Conservation (phyloP, 2,113 vertebrate genomes). For the Rostratula benghalensis region DNA sequence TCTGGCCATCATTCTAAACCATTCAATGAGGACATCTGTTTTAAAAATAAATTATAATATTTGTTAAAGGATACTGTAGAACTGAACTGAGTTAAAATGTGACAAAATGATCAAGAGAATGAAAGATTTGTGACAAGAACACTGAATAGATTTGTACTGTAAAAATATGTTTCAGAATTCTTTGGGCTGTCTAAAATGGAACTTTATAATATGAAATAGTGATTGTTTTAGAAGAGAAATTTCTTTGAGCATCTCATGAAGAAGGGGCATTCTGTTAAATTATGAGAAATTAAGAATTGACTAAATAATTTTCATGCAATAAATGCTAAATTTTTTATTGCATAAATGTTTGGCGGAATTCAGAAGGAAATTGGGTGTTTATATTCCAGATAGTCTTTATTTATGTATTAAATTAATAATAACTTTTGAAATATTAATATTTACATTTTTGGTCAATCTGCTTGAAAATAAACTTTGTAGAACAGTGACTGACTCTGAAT, state of each 20-base stretch:
- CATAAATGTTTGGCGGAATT: no score
- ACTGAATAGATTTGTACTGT: not conserved
- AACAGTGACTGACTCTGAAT: not conserved
- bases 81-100: not conserved
- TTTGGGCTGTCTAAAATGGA: not conserved
- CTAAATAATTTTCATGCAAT: no score
- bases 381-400: no score
- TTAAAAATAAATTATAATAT: not conserved
- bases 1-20: not conserved
- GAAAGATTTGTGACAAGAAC: not conserved
- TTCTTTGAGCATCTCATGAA: no score
- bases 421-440: no score
- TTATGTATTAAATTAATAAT: no score
- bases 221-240: no score
- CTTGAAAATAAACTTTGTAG: not conserved
- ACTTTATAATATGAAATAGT: not conserved
- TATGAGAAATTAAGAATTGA: no score
- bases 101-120: not conserved
- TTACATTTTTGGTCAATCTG: no score
- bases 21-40: not conserved
- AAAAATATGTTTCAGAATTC: not conserved
- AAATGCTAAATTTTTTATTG: no score
- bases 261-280: no score
- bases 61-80: not conserved
- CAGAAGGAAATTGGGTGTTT: no score